Base-by-base conservation (phyloP, 37 sponge, comb jelly and placozoan genomes). In the Cladorhizidae sp. region DNA sequence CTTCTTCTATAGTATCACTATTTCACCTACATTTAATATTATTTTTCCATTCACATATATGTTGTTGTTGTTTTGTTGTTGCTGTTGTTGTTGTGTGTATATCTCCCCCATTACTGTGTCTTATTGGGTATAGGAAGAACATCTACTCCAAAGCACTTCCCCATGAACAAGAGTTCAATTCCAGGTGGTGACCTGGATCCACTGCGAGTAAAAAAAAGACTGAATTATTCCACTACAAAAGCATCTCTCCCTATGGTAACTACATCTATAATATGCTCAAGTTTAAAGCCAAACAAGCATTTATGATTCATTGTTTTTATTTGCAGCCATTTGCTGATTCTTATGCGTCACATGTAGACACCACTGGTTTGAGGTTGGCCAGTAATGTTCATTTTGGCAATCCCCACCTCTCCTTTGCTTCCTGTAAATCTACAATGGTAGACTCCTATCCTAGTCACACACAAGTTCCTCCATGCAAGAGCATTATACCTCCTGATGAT, bases 131-230 rank as follows among this genome's bases (percentile, higher is more conserved):
- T n/a, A n/a, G n/a, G n/a, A n/a, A n/a, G n/a, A n/a, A n/a, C n/a
- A n/a, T n/a, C n/a, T n/a, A n/a, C n/a, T n/a, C n/a, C n/a, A n/a
- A n/a, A n/a, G n/a, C n/a, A n/a, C n/a, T n/a, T n/a, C n/a, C n/a
- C n/a, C n/a, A n/a, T n/a, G n/a, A n/a, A n/a, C 25, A 64, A 25
- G 49, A 83, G 84, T 50, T 65, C 29, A 21, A 1, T 83, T 41
- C 84, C 76, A 6, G 40, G 18, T 6, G 84, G 84, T 25, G 84
- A 83, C 54, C 57, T 64, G 29, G 42, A 54, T 50, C 51, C 84
- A 36, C 37, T 5, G 21, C 32, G 84, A 35, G 84, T 65, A 14
- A 75, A 64, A 38, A 57, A 83, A 29, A 83, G 84, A 54, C 3
- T 83, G 40, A n/a, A 55, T 22, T 21, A 45, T 49, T 15, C 51